These are phyloP conservation scores for Embidobia sp. DNA, from an alignment of 2,888 invertebrate genomes.

Conservation along the genomic window DNA sequence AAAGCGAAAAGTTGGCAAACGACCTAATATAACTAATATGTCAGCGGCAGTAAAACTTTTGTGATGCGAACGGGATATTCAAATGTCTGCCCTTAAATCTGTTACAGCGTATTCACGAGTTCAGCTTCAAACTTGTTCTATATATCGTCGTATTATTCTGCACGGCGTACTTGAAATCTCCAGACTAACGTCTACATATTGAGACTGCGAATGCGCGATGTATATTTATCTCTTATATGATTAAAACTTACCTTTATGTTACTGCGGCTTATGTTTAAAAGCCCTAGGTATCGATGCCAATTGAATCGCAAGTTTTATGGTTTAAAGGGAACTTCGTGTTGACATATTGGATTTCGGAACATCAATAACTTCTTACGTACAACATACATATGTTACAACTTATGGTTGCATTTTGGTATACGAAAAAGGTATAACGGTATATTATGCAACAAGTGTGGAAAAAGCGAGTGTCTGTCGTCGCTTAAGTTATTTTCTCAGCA, in stretches of 20 bases:
- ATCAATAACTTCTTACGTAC: too few species aligned
- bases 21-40: constrained; percentile 40
- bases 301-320: background rate
- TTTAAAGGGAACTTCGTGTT: background rate
- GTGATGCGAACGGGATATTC: constrained; percentile 30
- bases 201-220: background rate
- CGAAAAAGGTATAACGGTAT: too few species aligned
- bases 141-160: constrained; percentile 50
- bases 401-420: too few species aligned
- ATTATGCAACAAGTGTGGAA: too few species aligned
- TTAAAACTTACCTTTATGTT: constrained; percentile 8
- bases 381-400: too few species aligned
- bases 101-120: constrained; percentile 45
- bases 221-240: constrained; percentile 26
- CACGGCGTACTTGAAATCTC: constrained; percentile 16
- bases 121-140: constrained; percentile 39
- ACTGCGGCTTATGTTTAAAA: too few species aligned
- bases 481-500: too few species aligned
- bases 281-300: too few species aligned
- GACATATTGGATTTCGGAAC: too few species aligned
- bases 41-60: constrained; percentile 31
- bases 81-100: constrained; percentile 44
- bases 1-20: constrained; percentile 32
- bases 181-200: constrained; percentile 22
- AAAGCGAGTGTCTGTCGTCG: too few species aligned